These are phyloP conservation scores for Sphaeridia pumilis DNA, from an alignment of 2,888 invertebrate species.

Conservation along the genomic window DNA sequence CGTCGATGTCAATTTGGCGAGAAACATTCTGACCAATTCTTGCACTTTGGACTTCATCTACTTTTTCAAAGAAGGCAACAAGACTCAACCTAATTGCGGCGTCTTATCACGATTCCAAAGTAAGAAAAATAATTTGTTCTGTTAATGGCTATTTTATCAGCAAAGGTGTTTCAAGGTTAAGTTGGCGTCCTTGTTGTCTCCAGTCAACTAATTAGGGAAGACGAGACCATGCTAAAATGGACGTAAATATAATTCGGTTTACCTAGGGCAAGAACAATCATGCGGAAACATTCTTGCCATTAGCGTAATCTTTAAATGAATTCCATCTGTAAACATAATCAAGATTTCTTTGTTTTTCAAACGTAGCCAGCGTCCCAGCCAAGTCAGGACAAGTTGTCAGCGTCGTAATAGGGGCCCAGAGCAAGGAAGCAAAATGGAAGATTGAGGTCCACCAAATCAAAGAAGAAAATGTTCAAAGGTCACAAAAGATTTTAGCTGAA, in stretches of 20 bases:
- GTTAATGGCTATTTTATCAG: not conserved
- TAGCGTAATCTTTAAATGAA: too few relatives aligned
- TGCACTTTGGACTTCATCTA: constrained; percentile 6
- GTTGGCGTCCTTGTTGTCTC: not conserved
- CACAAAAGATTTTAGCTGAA: too few relatives aligned
- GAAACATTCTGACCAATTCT: not conserved
- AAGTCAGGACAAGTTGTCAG: constrained; percentile 4
- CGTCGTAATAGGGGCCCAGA: constrained; percentile 7
- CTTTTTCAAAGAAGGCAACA: not conserved
- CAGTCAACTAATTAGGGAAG: too few relatives aligned
- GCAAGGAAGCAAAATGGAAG: constrained; percentile 5
- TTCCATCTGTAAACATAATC: too few relatives aligned
- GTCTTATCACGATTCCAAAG: constrained; percentile 4
- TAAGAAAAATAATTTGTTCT: not conserved
- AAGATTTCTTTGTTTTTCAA: not conserved
- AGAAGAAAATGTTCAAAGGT: not conserved
- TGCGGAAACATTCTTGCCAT: too few relatives aligned
- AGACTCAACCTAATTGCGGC: constrained; percentile 8
- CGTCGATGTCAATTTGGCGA: not conserved
- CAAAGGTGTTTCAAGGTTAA: not conserved
- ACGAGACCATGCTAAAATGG: too few relatives aligned
- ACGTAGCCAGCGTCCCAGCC: constrained; percentile 1
- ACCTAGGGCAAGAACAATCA: too few relatives aligned
- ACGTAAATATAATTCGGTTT: too few relatives aligned
- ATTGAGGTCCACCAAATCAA: constrained; percentile 2